A percentile compares a stretch with the other conserved stretches of the same genome.
Evolutionary conservation across 2,888 invertebrate genomes (phyloP).

Genomic region (Ceraclea dissimilis): DNA sequence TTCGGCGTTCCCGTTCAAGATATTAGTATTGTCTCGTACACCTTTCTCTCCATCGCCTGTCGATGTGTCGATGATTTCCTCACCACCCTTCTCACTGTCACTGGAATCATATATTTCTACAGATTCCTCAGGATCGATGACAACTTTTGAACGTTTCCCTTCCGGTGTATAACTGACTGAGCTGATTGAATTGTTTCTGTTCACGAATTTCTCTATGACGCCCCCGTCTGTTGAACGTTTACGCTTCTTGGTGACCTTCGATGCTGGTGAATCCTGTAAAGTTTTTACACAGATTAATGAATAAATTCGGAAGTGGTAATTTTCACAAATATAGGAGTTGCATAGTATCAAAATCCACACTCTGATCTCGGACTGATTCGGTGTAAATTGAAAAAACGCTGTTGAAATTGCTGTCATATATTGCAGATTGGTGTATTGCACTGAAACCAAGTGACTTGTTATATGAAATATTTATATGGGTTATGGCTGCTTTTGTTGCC

Average conservation of each 20-base stretch:
- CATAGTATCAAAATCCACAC: too few species aligned
- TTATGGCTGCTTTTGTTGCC: too few species aligned
- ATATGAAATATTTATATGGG: too few species aligned
- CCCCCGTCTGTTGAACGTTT: not conserved
- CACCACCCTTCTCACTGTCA: not conserved
- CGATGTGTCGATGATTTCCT: too few species aligned
- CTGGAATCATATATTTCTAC: not conserved
- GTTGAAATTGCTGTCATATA: too few species aligned
- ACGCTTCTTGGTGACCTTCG: not conserved
- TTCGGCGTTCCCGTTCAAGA: not conserved
- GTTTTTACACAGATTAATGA: too few species aligned
- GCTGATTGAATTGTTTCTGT: not conserved
- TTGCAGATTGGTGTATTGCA: too few species aligned
- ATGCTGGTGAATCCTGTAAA: not conserved
- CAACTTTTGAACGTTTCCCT: not conserved
- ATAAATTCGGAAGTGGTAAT: too few species aligned
- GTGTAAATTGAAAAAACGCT: too few species aligned
- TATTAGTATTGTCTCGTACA: not conserved
- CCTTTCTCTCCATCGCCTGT: not conserved
- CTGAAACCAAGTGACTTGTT: too few species aligned
- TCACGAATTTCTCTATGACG: not conserved
- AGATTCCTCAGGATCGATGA: not conserved
- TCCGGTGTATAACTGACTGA: not conserved
- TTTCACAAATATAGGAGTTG: too few species aligned
- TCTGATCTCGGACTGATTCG: too few species aligned